Evolutionary conservation across 37 sponge, comb jelly and placozoan genomes (phyloP).

Genomic region (Halisarca cf. caerulea): DNA sequence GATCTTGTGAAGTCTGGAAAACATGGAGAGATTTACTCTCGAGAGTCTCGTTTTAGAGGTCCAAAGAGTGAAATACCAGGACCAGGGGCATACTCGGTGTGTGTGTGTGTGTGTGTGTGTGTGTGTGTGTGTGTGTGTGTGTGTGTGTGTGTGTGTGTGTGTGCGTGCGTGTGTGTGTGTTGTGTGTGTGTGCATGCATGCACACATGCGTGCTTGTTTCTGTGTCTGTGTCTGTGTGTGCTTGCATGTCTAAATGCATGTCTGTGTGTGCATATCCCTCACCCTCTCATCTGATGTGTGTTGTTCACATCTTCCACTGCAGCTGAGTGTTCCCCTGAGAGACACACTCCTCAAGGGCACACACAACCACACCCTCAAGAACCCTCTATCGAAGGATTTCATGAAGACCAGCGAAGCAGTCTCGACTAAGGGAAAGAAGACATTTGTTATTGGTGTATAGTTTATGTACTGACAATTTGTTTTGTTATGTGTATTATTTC

Average conservation of each 20-base stretch:
- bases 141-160: too few species aligned
- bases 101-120: too few species aligned
- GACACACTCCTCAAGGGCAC: conserved; percentile 84
- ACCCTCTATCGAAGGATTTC: conserved; percentile 42
- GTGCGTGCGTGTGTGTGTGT: too few species aligned
- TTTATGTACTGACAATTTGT: too few species aligned
- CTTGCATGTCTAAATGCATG: too few species aligned
- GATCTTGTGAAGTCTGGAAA: conserved; percentile 32
- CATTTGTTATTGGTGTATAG: conserved; percentile 8
- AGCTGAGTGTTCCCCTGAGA: conserved; percentile 50
- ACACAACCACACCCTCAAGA: conserved; percentile 81
- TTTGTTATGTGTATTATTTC: too few species aligned
- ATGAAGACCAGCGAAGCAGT: background rate
- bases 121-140: too few species aligned
- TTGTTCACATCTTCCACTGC: background rate
- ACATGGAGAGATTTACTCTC: conserved; percentile 39
- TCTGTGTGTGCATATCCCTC: too few species aligned
- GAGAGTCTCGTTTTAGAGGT: conserved; percentile 56
- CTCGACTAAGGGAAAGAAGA: conserved; percentile 5
- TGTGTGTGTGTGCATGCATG: too few species aligned
- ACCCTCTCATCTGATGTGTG: too few species aligned
- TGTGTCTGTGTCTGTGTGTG: too few species aligned
- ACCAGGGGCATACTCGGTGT: conserved; percentile 75
- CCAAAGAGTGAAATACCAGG: conserved; percentile 56
- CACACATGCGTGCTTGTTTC: too few species aligned